Evolutionary conservation across 1,140 invertebrate species (phyloP), one percentile per base, ranked within the genome.

Genomic region (Homarus americanus): DNA sequence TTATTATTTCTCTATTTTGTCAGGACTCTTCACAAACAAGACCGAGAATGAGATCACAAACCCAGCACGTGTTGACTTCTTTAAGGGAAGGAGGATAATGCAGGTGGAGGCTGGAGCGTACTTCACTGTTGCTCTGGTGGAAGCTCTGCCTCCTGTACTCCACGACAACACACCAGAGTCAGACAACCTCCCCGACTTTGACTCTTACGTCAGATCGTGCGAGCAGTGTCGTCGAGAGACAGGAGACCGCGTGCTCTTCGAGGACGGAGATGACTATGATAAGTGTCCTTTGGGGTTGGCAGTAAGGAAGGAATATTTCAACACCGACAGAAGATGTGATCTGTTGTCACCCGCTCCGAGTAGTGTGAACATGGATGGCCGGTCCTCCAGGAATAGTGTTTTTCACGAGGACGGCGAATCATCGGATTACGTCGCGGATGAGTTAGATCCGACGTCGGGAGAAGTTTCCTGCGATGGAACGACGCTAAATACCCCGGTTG

Each of bases 31-130:
- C 63, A 91, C 89, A 58, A 91, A 91, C 76, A 91, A 91, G 41
- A 91, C 82, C 20, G 89, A 91, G 40, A 91, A 91, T 85, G 89
- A 91, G 34, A 91, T 91, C 49, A 85, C 89, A 20, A 91, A 91
- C 76, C 89, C 89, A 20, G 83, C 82, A 2, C 82, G 89, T 72
- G 89, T 91, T 9, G 82, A 91, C 63, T 91, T 91, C 58, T 91
- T 91, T 63, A 91, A 91, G 41, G 89, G 89, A 28, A 75, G 89
- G 28, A 63, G 83, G 58, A 75, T 91, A 41, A 32, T 91, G 82
- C 89, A 91, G 32, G 75, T 85, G 15, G 89, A 84, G 49, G 89
- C 89, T 49, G 89, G 89, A 36, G 69, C 69, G 32, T 91, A 91
- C 82, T 91, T 91, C 44, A 91, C 89, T n/a, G 83, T 91, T n/a